Conservation (phyloP, 2,888 invertebrate genomes). For the Mesorhabditis spiculigera region DNA sequence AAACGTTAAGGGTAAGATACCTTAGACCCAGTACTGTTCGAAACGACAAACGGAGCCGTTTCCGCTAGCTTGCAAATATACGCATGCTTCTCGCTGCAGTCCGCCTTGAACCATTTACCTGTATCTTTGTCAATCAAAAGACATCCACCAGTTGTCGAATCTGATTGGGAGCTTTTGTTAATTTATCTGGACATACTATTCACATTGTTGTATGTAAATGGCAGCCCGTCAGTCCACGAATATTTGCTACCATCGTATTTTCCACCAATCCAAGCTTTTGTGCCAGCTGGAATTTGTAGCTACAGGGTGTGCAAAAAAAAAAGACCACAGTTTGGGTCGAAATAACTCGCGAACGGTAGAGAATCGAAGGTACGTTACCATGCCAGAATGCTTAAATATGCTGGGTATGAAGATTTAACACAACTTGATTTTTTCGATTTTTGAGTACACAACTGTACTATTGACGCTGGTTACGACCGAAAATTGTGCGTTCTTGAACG, state of each 20-base stretch:
- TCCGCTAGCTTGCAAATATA: background rate
- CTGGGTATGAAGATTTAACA: no score
- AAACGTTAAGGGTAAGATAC: background rate
- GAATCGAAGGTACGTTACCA: no score
- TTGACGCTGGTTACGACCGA: no score
- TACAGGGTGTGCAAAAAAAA: no score
- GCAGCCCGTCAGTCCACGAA: background rate
- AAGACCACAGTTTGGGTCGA: no score
- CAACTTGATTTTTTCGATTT: no score
- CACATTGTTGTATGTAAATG: constrained; percentile 2
- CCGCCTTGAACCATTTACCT: background rate
- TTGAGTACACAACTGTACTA: no score
- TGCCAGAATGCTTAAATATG: no score
- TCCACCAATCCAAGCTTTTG: constrained; percentile 1
- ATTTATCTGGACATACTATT: background rate
- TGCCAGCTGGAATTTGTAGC: background rate
- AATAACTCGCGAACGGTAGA: no score
- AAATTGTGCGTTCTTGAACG: no score
- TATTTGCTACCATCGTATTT: background rate
- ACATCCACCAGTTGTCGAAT: constrained; percentile 2
- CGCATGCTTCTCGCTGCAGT: background rate
- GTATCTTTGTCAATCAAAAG: constrained; percentile 4
- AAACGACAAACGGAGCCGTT: background rate
- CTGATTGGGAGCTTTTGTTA: background rate
- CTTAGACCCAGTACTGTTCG: background rate